Conservation (phyloP, 2,888 invertebrate species). For the Yponomeuta plumbellus region DNA sequence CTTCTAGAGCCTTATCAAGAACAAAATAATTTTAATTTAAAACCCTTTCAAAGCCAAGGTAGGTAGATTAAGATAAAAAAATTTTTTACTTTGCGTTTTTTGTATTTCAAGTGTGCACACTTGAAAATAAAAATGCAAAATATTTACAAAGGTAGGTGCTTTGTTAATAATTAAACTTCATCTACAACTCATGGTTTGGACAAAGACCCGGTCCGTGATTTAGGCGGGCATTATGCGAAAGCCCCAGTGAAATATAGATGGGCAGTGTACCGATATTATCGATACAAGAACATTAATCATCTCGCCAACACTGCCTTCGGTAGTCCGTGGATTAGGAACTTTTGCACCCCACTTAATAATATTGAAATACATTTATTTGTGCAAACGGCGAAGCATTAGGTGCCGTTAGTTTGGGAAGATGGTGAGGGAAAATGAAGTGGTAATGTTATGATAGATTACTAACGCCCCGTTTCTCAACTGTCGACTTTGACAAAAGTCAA, state of each 20-base stretch:
- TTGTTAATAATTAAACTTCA: too few species aligned
- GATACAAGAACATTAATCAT: slow-evolving; percentile 21
- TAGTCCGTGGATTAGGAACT: slow-evolving; percentile 2
- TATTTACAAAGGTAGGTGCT: too few species aligned
- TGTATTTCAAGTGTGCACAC: too few species aligned
- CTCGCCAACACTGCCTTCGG: slow-evolving; percentile 6
- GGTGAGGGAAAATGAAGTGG: not conserved
- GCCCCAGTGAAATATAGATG: slow-evolving; percentile 2
- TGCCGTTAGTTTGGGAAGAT: not conserved
- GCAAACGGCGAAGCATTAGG: not conserved
- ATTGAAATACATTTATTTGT: not conserved
- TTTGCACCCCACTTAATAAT: not conserved
- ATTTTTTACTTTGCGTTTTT: too few species aligned
- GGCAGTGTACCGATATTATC: slow-evolving; percentile 13
- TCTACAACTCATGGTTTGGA: not conserved
- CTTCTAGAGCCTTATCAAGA: too few species aligned
- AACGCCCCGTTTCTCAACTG: too few species aligned
- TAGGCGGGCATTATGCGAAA: slow-evolving; percentile 5
- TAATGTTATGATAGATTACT: too few species aligned
- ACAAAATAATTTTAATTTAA: too few species aligned
- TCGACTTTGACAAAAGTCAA: too few species aligned
- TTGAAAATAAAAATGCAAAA: too few species aligned
- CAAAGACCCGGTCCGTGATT: not conserved
- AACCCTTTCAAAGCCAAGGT: too few species aligned
- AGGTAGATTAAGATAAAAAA: too few species aligned